Evolutionary conservation across 2,113 vertebrate species (phyloP), one percentile per base, ranked within the genome.

Genomic region (Damaliscus lunatus): DNA sequence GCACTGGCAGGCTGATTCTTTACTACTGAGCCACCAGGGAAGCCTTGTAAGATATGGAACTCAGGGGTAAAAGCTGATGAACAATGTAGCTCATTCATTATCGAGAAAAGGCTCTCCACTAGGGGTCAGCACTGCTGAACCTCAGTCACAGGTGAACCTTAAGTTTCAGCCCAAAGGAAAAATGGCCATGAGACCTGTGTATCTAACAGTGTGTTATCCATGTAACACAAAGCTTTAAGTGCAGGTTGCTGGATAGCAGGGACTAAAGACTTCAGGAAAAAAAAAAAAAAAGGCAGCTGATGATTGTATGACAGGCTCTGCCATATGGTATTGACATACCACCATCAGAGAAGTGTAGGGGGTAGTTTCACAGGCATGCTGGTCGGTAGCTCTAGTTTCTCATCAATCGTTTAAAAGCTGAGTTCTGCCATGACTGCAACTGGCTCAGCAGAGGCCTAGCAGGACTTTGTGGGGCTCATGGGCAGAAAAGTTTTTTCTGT

Each of bases 101-200:
- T 53, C 9, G 19, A 40, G 36, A 17, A 50, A 80, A 80, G 21
- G 5, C 0, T 12, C 11, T 84, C 78, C 95, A 89, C 82, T 27
- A 97, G 91, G 48, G 96, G 71, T 85, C 98, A 96, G 91, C 40
- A 80, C 12, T 81, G 19, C 85, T 23, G 78, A 90, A 11, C 3
- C 46, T 10, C 74, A 31, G 0, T 50, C 48, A 36, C 23, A 7
- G 21, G 31, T 5, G 16, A 25, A 3, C 12, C 14, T 11, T 10
- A 3, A n/a, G 5, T 19, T 1, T 3, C 4, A 36, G 11, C 1
- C 48, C 31, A 62, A 46, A 46, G 16, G 14, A 17, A 40, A 3
- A 40, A n/a, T 25, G 7, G 16, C 64, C 1, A 2, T 1, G 27
- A 77, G 6, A 48, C 14, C 10, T 23, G 10, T 19, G 23, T 59